phyloP scores from a whole-genome alignment of 2,113 vertebrate species.

The Arenaria interpres region DNA sequence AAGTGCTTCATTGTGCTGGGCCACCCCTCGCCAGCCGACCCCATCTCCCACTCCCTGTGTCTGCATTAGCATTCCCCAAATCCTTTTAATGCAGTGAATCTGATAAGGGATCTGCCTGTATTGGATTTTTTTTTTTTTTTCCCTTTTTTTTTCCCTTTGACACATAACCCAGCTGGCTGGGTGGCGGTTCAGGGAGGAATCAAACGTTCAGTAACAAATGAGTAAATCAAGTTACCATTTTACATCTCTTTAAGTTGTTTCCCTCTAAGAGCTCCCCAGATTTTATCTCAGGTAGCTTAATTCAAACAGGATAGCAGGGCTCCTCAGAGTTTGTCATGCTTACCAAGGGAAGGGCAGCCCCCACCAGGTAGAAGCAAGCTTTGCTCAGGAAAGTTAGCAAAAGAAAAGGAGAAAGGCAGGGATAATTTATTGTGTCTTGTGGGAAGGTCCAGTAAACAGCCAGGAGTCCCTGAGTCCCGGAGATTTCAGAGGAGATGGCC shows the following conservation, averaged over 20 bases:
- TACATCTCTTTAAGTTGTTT: conserved; percentile 70
- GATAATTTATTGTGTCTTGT: neutral
- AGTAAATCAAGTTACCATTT: conserved; percentile 71
- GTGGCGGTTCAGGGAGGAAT: conserved; percentile 48
- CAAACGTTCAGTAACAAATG: conserved; percentile 59
- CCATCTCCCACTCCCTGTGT: neutral
- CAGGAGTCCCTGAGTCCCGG: neutral
- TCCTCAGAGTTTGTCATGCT: rapidly evolving
- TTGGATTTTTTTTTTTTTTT: neutral
- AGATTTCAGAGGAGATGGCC: rapidly evolving
- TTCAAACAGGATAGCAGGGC: conserved; percentile 25
- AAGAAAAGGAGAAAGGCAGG: neutral
- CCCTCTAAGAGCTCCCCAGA: conserved; percentile 63
- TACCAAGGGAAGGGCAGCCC: conserved; percentile 20
- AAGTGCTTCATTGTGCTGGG: neutral
- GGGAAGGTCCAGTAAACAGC: neutral
- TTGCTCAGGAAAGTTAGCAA: neutral
- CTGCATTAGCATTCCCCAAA: conserved; percentile 66
- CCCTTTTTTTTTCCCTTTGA: neutral
- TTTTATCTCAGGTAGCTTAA: conserved; percentile 66
- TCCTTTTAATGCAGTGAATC: conserved; percentile 58
- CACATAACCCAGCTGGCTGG: conserved; percentile 67
- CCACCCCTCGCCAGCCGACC: neutral
- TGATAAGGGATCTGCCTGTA: conserved; percentile 54
- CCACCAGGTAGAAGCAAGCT: conserved; percentile 37